Conservation (phyloP, 2,113 vertebrate genomes). For the Urocolius indicus region DNA sequence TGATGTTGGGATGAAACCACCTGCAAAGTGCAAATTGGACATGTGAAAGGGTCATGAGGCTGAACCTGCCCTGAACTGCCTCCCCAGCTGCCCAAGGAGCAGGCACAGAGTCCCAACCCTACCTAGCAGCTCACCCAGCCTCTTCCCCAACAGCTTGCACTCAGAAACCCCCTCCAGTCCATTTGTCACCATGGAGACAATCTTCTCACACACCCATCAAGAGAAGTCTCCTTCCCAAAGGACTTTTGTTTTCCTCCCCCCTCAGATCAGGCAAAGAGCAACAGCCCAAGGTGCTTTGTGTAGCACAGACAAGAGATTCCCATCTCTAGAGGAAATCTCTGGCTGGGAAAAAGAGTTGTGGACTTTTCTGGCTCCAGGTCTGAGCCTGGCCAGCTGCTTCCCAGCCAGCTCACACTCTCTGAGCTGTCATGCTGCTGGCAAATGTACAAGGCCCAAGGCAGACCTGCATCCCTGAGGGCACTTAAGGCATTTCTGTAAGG, state of each 20-base stretch:
- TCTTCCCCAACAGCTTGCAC: neutral
- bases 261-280: neutral
- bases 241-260: neutral
- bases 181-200: fast-evolving
- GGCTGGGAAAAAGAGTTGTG: neutral
- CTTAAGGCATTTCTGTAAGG: neutral
- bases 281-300: neutral
- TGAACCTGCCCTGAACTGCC: neutral
- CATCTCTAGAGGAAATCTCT: neutral
- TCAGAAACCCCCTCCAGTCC: neutral
- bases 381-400: neutral
- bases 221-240: neutral
- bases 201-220: neutral
- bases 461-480: neutral
- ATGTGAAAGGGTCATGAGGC: fast-evolving
- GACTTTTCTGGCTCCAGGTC: neutral
- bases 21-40: neutral
- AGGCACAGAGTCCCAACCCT: neutral
- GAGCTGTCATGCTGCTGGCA: neutral
- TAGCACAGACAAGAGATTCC: neutral
- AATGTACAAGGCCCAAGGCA: neutral
- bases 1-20: constrained; percentile 94
- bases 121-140: fast-evolving
- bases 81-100: neutral
- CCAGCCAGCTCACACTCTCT: neutral